Percentiles rank a stretch among this genome's conserved stretches.
Conservation (phyloP, 2,113 vertebrate species). For the Ailuropoda melanoleuca region DNA sequence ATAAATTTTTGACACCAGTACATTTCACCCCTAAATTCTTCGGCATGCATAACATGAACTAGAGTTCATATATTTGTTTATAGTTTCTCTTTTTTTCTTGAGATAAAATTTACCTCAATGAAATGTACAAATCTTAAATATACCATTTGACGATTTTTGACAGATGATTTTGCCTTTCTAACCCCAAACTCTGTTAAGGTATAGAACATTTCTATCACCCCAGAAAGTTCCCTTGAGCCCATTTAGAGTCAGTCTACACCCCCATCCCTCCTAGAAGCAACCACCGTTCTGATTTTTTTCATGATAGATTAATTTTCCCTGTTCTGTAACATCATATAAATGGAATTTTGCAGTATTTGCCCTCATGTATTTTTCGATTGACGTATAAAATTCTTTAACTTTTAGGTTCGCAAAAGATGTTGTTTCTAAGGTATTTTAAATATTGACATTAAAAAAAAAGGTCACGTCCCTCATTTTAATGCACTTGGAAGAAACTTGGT, state of each 20-base stretch:
- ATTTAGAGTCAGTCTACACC: neutral
- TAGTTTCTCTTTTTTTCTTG: neutral
- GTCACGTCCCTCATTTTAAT: neutral
- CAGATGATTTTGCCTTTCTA: neutral
- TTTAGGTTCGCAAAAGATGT: neutral
- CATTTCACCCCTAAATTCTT: neutral
- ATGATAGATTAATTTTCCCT: neutral
- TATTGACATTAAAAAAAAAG: neutral
- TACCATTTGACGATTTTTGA: neutral
- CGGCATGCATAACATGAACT: neutral
- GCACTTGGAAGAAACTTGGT: neutral
- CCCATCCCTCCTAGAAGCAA: neutral
- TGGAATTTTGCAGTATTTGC: neutral
- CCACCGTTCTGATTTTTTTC: neutral
- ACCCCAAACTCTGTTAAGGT: neutral
- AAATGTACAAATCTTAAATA: neutral
- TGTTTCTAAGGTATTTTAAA: neutral
- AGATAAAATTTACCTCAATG: conserved; percentile 9
- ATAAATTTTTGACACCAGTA: neutral
- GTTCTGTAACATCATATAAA: neutral
- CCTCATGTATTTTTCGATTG: neutral
- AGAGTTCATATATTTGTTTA: conserved; percentile 19
- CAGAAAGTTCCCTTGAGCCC: neutral
- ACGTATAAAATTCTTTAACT: neutral
- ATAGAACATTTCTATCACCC: neutral